A percentile compares a stretch with the other conserved stretches of the same genome.
Evolutionary conservation across 2,888 invertebrate species (phyloP).

Genomic region (Sarcophaga variegata): DNA sequence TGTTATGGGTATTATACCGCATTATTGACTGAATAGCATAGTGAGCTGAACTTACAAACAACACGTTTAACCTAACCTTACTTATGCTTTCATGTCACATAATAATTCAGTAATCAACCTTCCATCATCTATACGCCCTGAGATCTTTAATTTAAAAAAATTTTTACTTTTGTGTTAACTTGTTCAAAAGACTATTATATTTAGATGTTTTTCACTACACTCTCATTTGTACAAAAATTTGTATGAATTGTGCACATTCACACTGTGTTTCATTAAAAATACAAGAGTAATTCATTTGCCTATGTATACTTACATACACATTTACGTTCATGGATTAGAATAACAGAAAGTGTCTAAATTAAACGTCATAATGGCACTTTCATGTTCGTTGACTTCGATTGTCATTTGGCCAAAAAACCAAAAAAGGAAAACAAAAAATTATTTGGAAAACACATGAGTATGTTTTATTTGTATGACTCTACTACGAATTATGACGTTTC

Average conservation of each 20-base stretch:
- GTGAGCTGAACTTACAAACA: no score
- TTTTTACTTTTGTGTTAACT: no score
- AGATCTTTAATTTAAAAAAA: no score
- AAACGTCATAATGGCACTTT: slow-evolving; percentile 50
- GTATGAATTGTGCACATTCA: slow-evolving; percentile 17
- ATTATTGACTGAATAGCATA: no score
- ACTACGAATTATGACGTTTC: slow-evolving; percentile 56
- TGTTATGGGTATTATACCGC: no score
- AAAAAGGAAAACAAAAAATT: no score
- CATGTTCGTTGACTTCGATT: slow-evolving; percentile 45
- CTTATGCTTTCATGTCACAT: no score
- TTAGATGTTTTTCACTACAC: no score
- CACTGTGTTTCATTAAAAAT: not conserved
- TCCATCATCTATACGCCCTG: no score
- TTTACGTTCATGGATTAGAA: slow-evolving; percentile 20
- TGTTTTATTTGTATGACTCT: slow-evolving; percentile 1
- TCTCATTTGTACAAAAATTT: not conserved
- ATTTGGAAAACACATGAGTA: not conserved
- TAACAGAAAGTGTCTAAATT: slow-evolving; percentile 31
- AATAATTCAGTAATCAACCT: no score
- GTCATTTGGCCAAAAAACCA: slow-evolving; percentile 45
- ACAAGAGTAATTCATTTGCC: not conserved
- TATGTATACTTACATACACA: not conserved
- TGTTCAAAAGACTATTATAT: no score
- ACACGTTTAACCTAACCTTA: no score